A percentile compares a stretch with the other conserved stretches of the same genome.
Conservation (phyloP, 37 sponge, comb jelly and placozoan species). For the Bolinopsis microptera region DNA sequence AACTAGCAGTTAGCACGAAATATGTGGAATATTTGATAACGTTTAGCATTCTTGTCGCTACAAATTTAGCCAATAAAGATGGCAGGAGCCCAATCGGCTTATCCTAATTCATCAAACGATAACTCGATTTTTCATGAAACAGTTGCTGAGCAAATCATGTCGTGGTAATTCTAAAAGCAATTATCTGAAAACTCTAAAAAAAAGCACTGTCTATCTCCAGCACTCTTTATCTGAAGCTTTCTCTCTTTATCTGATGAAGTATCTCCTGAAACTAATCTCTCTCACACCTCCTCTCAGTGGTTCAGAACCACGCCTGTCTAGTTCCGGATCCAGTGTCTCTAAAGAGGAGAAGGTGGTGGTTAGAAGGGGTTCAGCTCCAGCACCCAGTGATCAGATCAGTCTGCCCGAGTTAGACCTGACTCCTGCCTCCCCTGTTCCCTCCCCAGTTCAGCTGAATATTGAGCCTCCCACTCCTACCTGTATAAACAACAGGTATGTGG, state of each 20-base stretch:
- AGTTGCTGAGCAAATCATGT: no score
- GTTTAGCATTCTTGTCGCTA: background rate
- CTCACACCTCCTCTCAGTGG: no score
- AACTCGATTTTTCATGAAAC: no score
- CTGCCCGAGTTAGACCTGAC: conserved; percentile 28
- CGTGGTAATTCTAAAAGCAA: no score
- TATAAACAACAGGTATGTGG: no score
- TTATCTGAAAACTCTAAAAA: background rate
- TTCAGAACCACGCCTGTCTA: background rate
- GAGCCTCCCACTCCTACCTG: background rate
- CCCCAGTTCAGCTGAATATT: background rate
- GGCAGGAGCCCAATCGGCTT: no score
- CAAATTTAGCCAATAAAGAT: background rate
- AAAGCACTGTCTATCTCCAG: background rate
- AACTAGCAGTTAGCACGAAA: no score
- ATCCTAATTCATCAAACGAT: no score
- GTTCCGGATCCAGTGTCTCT: background rate
- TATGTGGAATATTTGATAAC: no score
- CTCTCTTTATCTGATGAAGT: no score
- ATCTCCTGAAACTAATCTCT: no score
- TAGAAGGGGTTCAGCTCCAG: background rate
- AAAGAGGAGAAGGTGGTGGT: no score
- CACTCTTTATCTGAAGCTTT: background rate
- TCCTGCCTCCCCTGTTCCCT: conserved; percentile 15
- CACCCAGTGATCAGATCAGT: background rate